A percentile compares a stretch with the other conserved stretches of the same genome.
Evolutionary conservation across 2,797 vertebrate genomes (phyloP).

Genomic region (Coregonus sp.): DNA sequence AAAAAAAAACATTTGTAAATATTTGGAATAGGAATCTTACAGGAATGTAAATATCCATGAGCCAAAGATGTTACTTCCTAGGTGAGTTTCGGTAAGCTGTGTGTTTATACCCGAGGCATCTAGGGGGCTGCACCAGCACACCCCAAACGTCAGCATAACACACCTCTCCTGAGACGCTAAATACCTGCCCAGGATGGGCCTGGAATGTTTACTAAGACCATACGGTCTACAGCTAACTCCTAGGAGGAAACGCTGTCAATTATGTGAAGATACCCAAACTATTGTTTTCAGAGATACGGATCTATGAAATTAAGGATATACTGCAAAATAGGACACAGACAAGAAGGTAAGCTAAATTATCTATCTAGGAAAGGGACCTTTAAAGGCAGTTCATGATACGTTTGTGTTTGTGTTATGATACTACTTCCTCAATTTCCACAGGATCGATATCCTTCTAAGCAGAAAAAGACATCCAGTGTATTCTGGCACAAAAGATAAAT

Average conservation of each 20-base stretch:
- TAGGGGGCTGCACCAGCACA: conserved; percentile 56
- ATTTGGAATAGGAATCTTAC: neutral
- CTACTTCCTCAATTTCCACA: conserved; percentile 33
- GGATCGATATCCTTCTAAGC: conserved; percentile 56
- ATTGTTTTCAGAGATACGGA: conserved; percentile 63
- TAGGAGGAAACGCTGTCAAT: conserved; percentile 5
- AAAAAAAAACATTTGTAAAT: neutral
- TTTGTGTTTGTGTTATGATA: neutral
- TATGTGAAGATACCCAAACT: conserved; percentile 67
- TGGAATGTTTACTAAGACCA: neutral
- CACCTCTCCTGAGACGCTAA: conserved; percentile 26
- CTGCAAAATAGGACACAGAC: conserved; percentile 46
- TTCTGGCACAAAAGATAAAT: conserved; percentile 42
- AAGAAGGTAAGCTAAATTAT: conserved; percentile 55
- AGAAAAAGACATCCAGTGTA: conserved; percentile 43
- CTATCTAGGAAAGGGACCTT: neutral
- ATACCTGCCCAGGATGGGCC: conserved; percentile 7
- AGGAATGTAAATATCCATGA: neutral
- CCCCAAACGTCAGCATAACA: conserved; percentile 49
- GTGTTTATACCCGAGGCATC: conserved; percentile 3
- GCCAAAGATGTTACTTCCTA: neutral
- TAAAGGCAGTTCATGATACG: neutral
- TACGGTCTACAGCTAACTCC: neutral
- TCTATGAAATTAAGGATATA: conserved; percentile 64
- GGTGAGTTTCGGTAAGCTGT: neutral